phyloP scores from a whole-genome alignment of 2,888 invertebrate species.

The Atherix ibis region DNA sequence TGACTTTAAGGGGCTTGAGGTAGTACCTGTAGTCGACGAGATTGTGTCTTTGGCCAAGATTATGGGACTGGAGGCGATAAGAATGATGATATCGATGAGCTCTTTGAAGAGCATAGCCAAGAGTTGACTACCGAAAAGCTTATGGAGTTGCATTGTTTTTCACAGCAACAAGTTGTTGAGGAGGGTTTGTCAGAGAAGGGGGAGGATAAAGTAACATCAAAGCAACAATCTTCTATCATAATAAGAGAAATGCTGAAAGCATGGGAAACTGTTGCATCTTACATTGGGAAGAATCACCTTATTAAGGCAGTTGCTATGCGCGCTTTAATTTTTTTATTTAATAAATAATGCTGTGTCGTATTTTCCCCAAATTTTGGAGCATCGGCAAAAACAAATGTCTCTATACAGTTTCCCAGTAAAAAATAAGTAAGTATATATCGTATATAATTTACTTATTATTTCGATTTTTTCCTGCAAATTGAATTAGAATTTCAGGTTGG shows the following conservation, averaged over 20 bases:
- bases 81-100: too few relatives aligned
- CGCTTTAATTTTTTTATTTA: slow-evolving; percentile 1
- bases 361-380: not conserved
- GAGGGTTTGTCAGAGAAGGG: too few relatives aligned
- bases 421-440: too few relatives aligned
- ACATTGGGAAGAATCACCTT: slow-evolving; percentile 3
- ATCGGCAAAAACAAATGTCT: not conserved
- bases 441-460: too few relatives aligned
- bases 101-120: too few relatives aligned
- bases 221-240: slow-evolving; percentile 8
- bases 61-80: too few relatives aligned
- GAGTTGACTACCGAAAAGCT: too few relatives aligned
- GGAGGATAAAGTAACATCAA: slow-evolving; percentile 6
- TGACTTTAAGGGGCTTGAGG: too few relatives aligned
- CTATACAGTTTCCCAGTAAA: not conserved
- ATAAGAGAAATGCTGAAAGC: slow-evolving; percentile 10
- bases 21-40: too few relatives aligned
- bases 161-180: slow-evolving; percentile 9
- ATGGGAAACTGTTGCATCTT: slow-evolving; percentile 7
- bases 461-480: too few relatives aligned
- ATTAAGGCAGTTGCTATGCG: slow-evolving; percentile 1
- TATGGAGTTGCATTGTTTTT: slow-evolving; percentile 7
- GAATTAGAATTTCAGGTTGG: too few relatives aligned
- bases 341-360: not conserved
- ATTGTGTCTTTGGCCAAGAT: too few relatives aligned